Conservation (phyloP, 2,797 vertebrate species). For the Lacerta bilineata region DNA sequence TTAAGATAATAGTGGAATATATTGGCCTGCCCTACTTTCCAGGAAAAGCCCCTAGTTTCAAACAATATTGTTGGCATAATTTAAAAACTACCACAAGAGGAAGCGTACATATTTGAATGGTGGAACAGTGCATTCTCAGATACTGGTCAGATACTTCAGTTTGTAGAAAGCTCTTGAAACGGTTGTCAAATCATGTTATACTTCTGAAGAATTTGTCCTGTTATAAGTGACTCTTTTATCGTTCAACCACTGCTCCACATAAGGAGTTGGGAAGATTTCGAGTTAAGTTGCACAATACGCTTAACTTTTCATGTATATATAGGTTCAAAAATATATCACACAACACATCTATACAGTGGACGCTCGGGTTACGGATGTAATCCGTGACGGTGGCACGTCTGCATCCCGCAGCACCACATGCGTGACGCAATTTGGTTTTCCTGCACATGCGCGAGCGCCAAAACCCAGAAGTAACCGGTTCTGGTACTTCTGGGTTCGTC, state of each 20-base stretch:
- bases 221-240: no score
- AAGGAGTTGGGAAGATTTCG: neutral
- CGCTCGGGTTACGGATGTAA: no score
- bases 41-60: neutral
- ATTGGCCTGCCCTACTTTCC: neutral
- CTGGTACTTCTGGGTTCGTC: no score
- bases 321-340: no score
- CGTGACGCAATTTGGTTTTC: no score
- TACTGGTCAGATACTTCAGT: neutral
- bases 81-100: neutral
- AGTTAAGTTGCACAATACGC: neutral
- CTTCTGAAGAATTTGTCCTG: neutral
- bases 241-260: no score
- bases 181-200: neutral
- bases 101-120: neutral
- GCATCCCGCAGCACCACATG: no score
- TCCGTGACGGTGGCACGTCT: no score
- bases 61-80: neutral
- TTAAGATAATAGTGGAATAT: neutral
- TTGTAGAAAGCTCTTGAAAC: slow-evolving; percentile 4
- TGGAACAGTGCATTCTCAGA: neutral
- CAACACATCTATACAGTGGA: neutral
- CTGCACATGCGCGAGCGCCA: no score
- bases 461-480: no score
- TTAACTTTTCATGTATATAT: neutral